Evolutionary conservation across 1,140 invertebrate genomes (phyloP), one percentile per base, ranked within the genome.

Genomic region (Dendroctonus ponderosae): DNA sequence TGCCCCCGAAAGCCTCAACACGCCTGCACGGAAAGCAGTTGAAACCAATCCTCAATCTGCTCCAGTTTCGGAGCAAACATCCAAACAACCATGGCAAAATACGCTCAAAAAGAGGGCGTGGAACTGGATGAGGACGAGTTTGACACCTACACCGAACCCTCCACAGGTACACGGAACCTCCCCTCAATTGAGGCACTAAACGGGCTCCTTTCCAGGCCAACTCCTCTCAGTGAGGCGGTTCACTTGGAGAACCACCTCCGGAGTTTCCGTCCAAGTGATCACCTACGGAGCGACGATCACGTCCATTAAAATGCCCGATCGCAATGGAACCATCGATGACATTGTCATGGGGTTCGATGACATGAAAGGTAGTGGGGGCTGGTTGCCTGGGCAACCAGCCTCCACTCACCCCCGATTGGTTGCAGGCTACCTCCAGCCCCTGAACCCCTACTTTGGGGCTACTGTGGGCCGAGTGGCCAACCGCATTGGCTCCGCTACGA

Each of bases 401-500:
- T 56, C 41, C 5, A 41, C 39, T 41, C 0, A 39, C 5, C 53
- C 7, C 39, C 38, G 9, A n/a, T 12, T 39, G 56, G 38, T 61
- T 66, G 65, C 7, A 86, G 86, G 85, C 5, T 92, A 92, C 75
- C 75, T 82, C 7, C 80, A 80, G 5, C 74, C 77, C 0, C 78
- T 81, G 14, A 88, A 87, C 73, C 88, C 88, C 0, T 95, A 96
- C 75, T 90, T 97, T 74, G 96, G 96, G 7, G 88, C 91, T 0
- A 89, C 92, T 0, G 81, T 98, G 44, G 96, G 96, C 5, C 82
- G 96, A 67, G 90, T 94, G 37, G 92, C 91, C 0, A 97, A 97
- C 79, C 83, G 95, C 44, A 93, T 96, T 66, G 86, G 82, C 0
- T 82, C 85, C 42, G 91, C 84, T 3, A 79, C 77, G 68, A 92